These are phyloP conservation scores for Drosophila imparisetae DNA, from an alignment of 2,888 invertebrate genomes.

Conservation along the genomic window DNA sequence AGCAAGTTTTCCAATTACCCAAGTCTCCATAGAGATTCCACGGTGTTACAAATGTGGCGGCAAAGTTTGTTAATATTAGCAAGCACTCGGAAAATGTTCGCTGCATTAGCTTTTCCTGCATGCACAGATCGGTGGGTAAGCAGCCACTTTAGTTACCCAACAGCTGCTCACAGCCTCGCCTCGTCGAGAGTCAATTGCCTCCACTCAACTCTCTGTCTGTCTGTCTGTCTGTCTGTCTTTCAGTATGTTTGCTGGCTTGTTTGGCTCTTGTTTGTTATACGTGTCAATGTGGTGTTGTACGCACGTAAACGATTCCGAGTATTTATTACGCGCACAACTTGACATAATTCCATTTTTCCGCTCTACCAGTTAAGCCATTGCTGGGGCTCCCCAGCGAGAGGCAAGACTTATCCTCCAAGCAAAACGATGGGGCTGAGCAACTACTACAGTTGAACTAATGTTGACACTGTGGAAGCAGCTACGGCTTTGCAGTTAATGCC, in stretches of 20 bases:
- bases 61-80: slow-evolving; percentile 53
- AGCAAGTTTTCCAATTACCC: slow-evolving; percentile 50
- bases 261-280: slow-evolving; percentile 66
- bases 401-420: slow-evolving; percentile 9
- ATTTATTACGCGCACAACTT: slow-evolving; percentile 82
- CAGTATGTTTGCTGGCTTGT: slow-evolving; percentile 37
- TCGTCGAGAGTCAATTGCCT: slow-evolving; percentile 44
- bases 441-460: slow-evolving; percentile 60
- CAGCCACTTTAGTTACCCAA: slow-evolving; percentile 5
- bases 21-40: slow-evolving; percentile 31
- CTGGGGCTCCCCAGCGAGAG: slow-evolving; percentile 17
- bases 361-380: slow-evolving; percentile 53
- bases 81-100: slow-evolving; percentile 16
- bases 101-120: slow-evolving; percentile 14
- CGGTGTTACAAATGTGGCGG: slow-evolving; percentile 53
- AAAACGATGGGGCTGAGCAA: slow-evolving; percentile 39
- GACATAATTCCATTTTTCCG: slow-evolving; percentile 80
- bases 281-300: slow-evolving; percentile 70
- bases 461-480: slow-evolving; percentile 29
- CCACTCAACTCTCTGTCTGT: slow-evolving; percentile 14
- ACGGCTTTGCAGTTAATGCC: slow-evolving; percentile 37
- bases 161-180: not conserved
- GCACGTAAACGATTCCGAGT: slow-evolving; percentile 79
- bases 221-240: slow-evolving; percentile 4
- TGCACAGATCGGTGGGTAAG: slow-evolving; percentile 19